Evolutionary conservation across 2,888 invertebrate genomes (phyloP), one percentile per base, ranked within the genome.

Genomic region (Drosophila tripunctata): DNA sequence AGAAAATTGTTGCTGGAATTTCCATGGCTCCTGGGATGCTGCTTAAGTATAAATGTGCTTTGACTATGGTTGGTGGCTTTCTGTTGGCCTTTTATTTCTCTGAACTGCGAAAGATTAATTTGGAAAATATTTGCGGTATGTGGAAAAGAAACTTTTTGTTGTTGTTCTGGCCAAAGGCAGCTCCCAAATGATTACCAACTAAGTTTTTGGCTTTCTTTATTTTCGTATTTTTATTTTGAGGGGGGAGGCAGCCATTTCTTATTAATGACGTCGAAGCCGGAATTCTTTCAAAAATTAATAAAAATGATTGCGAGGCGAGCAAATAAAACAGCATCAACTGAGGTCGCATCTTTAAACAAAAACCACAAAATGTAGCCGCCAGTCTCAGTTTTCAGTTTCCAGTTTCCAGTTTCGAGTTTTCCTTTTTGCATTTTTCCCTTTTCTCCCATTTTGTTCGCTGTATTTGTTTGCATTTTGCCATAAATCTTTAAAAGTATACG

Each of bases 231-330:
- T 21, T 21, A 31, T 62, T 61, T 45, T 57, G 21, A 4, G 8
- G 27, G 27, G 10, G 10, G 3, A 36, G 61, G 51, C 44, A 38
- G 73, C 68, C 68, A 72, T 63, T 68, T 58, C 43, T 64, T 67
- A 72, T 73, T 72, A 73, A 72, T 68, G 68, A 54, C 62, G 47
- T 41, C 61, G 41, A 52, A 61, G 22, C 64, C 55, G 35, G 60
- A 78, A 77, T 82, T 79, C 79, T 67, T 82, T 62, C 10, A 57
- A 79, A 73, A 77, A 77, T 82, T 79, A 77, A 82, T 79, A 82
- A 79, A 67, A 79, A 66, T 64, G 65, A 77, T 79, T 74, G 71
- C 58, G 27, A 41, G 51, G 61, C 71, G 45, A 54, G 60, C 50
- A 57, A 65, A 50, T 71, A 61, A 62, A 52, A 62, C 31, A 8